phyloP scores from a whole-genome alignment of 2,888 invertebrate species.

The Dastarcus helophoroides region DNA sequence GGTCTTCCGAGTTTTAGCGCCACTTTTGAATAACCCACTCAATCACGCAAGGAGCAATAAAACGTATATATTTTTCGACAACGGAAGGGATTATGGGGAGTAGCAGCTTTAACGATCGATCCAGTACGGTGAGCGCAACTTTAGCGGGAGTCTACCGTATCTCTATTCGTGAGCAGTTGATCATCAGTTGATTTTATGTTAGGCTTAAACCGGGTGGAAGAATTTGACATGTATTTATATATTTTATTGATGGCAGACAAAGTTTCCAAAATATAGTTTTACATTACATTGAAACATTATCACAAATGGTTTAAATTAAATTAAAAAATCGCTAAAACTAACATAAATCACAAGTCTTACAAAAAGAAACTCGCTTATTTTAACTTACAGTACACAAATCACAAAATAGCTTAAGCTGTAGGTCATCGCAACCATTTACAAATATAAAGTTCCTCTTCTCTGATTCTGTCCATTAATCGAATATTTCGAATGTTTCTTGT shows the following conservation, averaged over 20 bases:
- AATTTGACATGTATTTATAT: too few species aligned
- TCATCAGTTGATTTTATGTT: too few species aligned
- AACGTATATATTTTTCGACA: too few species aligned
- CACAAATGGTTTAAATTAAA: constrained; percentile 15
- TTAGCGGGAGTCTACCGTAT: too few species aligned
- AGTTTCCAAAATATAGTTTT: constrained; percentile 3
- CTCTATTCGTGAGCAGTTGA: too few species aligned
- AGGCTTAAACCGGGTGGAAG: too few species aligned
- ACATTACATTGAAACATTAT: constrained; percentile 12
- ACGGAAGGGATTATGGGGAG: too few species aligned
- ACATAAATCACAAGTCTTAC: constrained; percentile 23
- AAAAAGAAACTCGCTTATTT: constrained; percentile 12
- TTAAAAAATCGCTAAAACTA: constrained; percentile 17
- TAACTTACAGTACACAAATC: constrained; percentile 24
- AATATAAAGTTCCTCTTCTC: constrained; percentile 32
- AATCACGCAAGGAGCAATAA: too few species aligned
- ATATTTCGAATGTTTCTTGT: constrained; percentile 38
- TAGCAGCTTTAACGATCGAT: too few species aligned
- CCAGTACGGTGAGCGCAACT: too few species aligned
- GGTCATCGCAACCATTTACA: constrained; percentile 28
- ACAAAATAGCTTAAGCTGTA: constrained; percentile 25
- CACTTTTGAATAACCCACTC: too few species aligned
- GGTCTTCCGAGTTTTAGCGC: too few species aligned
- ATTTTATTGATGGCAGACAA: constrained; percentile 3
- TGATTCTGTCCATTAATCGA: constrained; percentile 37